A percentile compares a stretch with the other conserved stretches of the same genome.
These are phyloP conservation scores for Aphelocoma californica DNA, from an alignment of 2,797 vertebrate genomes.

Conservation along the genomic window DNA sequence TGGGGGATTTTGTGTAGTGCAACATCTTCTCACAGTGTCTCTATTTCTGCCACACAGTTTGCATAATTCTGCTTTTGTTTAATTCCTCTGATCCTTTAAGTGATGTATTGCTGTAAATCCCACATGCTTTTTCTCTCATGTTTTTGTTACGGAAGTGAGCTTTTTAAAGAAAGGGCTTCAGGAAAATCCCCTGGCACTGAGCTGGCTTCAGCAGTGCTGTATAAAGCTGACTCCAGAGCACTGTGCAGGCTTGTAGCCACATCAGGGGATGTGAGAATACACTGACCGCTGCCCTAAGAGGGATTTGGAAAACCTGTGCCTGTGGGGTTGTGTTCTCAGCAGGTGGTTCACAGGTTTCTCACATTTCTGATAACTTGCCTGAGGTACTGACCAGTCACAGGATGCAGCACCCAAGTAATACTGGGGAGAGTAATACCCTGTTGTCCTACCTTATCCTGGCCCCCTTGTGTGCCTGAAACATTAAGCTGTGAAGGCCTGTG, in stretches of 20 bases:
- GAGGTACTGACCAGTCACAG: background rate
- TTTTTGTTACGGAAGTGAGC: background rate
- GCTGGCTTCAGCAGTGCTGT: background rate
- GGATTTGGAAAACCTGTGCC: background rate
- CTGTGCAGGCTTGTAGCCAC: background rate
- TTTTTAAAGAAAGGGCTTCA: background rate
- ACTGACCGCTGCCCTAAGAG: rapidly evolving
- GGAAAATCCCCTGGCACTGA: background rate
- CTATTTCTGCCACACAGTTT: background rate
- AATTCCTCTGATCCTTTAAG: slow-evolving; percentile 18
- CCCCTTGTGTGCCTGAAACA: background rate
- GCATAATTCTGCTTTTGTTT: slow-evolving; percentile 5
- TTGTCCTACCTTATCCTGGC: background rate
- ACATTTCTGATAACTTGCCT: background rate
- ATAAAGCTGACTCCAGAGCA: background rate
- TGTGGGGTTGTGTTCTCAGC: background rate
- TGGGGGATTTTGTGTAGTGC: background rate
- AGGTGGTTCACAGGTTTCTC: background rate
- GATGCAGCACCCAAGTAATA: background rate
- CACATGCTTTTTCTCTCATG: background rate
- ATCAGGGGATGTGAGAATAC: rapidly evolving
- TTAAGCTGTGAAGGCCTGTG: background rate
- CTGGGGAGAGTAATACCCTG: background rate
- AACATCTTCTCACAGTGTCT: background rate
- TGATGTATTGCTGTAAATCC: background rate